Conservation (phyloP, 2,797 vertebrate species). For the Acanthurus lineatus region DNA sequence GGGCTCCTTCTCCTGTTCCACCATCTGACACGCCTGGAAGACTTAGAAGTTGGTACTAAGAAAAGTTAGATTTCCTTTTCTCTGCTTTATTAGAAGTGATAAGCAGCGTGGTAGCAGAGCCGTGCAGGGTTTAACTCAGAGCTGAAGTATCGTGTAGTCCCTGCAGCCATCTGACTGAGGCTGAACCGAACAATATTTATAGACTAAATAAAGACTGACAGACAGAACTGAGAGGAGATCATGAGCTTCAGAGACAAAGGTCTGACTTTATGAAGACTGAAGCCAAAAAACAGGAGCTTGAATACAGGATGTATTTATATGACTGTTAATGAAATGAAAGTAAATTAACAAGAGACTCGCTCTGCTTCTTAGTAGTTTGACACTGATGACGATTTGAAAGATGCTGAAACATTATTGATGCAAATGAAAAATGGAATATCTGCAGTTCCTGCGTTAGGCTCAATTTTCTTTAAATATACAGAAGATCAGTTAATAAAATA, state of each 20-base stretch:
- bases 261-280: background rate
- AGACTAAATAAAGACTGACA: constrained; percentile 11
- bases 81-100: constrained; percentile 43
- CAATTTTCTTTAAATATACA: background rate
- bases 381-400: constrained; percentile 1
- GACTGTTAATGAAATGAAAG: constrained; percentile 3
- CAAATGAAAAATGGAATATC: background rate
- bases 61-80: constrained; percentile 38
- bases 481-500: background rate
- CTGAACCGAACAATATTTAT: background rate
- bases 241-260: background rate
- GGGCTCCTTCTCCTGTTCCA: constrained; percentile 37
- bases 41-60: constrained; percentile 35
- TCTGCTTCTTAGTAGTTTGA: background rate
- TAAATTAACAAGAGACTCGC: background rate
- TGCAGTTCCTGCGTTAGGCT: background rate
- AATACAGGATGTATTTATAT: background rate
- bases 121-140: constrained; percentile 7
- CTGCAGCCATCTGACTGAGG: background rate
- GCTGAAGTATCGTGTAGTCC: constrained; percentile 20
- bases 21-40: constrained; percentile 38
- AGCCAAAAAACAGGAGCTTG: background rate
- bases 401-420: background rate
- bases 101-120: constrained; percentile 5
- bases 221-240: background rate